Base-by-base conservation (phyloP, 1,140 invertebrate species). In the Drosophila azteca region DNA sequence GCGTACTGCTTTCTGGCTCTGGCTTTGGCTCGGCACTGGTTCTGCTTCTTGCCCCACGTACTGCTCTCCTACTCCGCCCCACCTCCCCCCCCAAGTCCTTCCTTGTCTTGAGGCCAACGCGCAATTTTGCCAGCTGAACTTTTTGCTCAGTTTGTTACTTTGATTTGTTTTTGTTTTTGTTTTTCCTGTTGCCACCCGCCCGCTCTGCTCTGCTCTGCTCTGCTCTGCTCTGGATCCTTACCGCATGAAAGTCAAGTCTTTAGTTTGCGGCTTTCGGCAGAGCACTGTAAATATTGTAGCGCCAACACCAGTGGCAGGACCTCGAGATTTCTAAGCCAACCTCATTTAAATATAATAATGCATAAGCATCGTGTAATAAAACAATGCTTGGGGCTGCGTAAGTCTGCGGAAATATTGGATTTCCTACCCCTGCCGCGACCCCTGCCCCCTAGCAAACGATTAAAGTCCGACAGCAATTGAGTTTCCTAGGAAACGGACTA, bases 121-220 rank as follows among this genome's bases (percentile, higher is more conserved):
- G 82, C 78, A 87, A 87, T 88, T 87, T 87, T 68, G 78, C 69
- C 85, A 82, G 70, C 82, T 82, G 74, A 87, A 87, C 82, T 87
- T 87, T 87, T 88, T 82, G 82, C 75, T 72, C 82, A 87, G 78
- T 82, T 87, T 87, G 82, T 87, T 87, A 88, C 82, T 87, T 87
- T 88, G 82, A 87, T 87, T 87, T 87, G 82, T 85, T 87, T 85
- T 87, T 87, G 82, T 85, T 87, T 85, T 85, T 85, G 81, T 74
- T 85, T 79, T 67, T 80, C 62, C 48, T 72, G 50, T 45, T 72
- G 50, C 17, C 17, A 20, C 17, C 17, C 17, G 17, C 17, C 17
- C 65, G 26, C 13, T 20, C 63, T 66, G 48, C 57, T 75, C 52
- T 39, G 76, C 17, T 20, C 17, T 20, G 17, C 17, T 20, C 17